These are phyloP conservation scores for Drosophila guanche DNA, from an alignment of 1,140 invertebrate species.

Conservation along the genomic window DNA sequence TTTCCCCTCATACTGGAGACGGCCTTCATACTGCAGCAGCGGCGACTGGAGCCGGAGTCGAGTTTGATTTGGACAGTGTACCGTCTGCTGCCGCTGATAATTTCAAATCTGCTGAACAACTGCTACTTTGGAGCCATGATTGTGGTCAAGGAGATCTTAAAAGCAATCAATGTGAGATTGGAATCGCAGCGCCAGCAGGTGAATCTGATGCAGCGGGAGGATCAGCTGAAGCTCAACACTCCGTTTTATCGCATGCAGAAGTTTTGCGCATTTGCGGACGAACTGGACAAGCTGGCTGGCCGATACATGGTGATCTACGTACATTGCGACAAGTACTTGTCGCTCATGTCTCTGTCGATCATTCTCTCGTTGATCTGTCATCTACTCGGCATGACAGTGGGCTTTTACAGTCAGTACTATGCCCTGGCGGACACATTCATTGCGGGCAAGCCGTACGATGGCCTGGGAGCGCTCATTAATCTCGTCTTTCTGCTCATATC, in stretches of 20 bases:
- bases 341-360: slow-evolving; percentile 56
- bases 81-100: slow-evolving; percentile 61
- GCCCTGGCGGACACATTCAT: slow-evolving; percentile 66
- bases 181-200: slow-evolving; percentile 49
- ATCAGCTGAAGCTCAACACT: slow-evolving; percentile 38
- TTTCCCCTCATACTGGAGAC: slow-evolving; percentile 59
- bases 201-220: slow-evolving; percentile 50
- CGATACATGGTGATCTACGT: slow-evolving; percentile 54
- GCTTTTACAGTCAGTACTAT: slow-evolving; percentile 63
- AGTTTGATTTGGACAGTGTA: slow-evolving; percentile 55
- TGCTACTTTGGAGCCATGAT: slow-evolving; percentile 69
- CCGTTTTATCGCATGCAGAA: slow-evolving; percentile 68
- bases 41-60: slow-evolving; percentile 48
- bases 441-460: slow-evolving; percentile 58
- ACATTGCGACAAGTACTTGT: slow-evolving; percentile 50
- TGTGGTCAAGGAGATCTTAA: slow-evolving; percentile 49
- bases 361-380: slow-evolving; percentile 69
- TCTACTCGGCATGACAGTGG: slow-evolving; percentile 72
- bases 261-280: slow-evolving; percentile 65
- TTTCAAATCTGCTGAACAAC: slow-evolving; percentile 71
- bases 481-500: slow-evolving; percentile 68
- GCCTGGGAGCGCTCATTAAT: slow-evolving; percentile 64
- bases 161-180: slow-evolving; percentile 49
- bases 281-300: slow-evolving; percentile 55
- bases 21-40: slow-evolving; percentile 56